Percentiles rank a stretch among this genome's conserved stretches.
phyloP scores from a whole-genome alignment of 2,113 vertebrate species.

The Stigmatopora nigra region DNA sequence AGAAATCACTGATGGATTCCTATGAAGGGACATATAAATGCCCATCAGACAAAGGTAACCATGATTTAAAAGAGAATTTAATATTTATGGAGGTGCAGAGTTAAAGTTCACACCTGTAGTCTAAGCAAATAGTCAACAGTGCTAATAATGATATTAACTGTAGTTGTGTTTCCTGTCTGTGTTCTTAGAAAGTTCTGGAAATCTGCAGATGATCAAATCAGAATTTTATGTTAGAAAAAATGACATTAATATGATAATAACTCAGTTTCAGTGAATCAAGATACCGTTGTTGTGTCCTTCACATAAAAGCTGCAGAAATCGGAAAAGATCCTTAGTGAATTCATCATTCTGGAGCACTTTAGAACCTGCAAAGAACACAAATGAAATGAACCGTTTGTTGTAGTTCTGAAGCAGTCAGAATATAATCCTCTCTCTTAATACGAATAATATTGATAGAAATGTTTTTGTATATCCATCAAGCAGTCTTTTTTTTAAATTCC shows the following conservation, averaged over 20 bases:
- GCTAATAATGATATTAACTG: constrained; percentile 95
- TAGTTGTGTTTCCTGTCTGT: constrained; percentile 96
- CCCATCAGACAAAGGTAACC: not conserved
- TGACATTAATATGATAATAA: not conserved
- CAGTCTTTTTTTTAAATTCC: constrained; percentile 24
- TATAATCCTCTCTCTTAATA: constrained; percentile 28
- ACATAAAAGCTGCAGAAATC: constrained; percentile 96
- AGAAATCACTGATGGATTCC: constrained; percentile 99
- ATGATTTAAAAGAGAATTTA: not conserved
- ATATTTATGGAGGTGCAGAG: not conserved
- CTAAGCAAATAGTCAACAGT: constrained; percentile 94
- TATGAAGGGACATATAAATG: constrained; percentile 43
- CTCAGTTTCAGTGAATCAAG: constrained; percentile 22
- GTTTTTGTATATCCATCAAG: constrained; percentile 37
- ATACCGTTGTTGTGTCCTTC: constrained; percentile 97
- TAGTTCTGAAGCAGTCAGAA: constrained; percentile 24
- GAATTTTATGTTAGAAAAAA: not conserved
- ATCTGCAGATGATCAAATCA: constrained; percentile 61
- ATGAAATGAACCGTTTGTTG: constrained; percentile 44
- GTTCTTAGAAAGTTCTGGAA: constrained; percentile 97
- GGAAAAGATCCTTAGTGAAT: constrained; percentile 93
- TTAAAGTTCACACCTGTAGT: constrained; percentile 76
- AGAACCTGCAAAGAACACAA: constrained; percentile 79
- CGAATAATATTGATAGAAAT: constrained; percentile 41
- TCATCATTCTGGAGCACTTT: constrained; percentile 97